These are phyloP conservation scores for Cataglyphis albicans DNA, from an alignment of 2,888 invertebrate genomes.

Conservation along the genomic window DNA sequence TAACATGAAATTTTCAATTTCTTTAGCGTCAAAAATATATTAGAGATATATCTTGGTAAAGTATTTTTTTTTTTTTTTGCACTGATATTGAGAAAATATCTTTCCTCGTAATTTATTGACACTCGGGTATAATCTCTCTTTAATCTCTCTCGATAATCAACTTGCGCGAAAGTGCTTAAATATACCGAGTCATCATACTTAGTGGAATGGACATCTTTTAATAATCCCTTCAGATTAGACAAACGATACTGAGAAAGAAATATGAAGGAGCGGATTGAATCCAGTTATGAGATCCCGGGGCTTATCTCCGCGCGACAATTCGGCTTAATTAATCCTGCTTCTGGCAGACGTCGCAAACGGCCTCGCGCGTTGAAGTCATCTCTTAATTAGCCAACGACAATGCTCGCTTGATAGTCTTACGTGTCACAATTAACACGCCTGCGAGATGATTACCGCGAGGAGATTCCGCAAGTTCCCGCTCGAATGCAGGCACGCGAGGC, in stretches of 20 bases:
- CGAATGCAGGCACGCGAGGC: background rate
- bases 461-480: constrained; percentile 68
- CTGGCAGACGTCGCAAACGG: constrained; percentile 60
- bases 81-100: constrained; percentile 1
- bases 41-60: background rate
- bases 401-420: constrained; percentile 82
- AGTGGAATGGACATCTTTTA: constrained; percentile 41
- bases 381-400: constrained; percentile 83
- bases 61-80: background rate
- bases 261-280: constrained; percentile 65
- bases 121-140: background rate
- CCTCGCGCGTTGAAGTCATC: constrained; percentile 78
- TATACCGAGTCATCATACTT: constrained; percentile 43
- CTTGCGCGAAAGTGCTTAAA: constrained; percentile 25
- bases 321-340: constrained; percentile 80
- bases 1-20: background rate
- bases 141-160: constrained; percentile 19
- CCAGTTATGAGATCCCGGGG: constrained; percentile 72
- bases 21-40: background rate
- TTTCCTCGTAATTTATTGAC: background rate
- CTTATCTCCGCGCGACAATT: constrained; percentile 76
- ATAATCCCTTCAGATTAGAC: constrained; percentile 54
- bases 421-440: constrained; percentile 82
- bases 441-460: constrained; percentile 74
- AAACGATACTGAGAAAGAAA: constrained; percentile 56